Percentiles rank a stretch among this genome's conserved stretches.
phyloP scores from a whole-genome alignment of 2,113 vertebrate genomes.

The Tenebrosternarchus preto region DNA sequence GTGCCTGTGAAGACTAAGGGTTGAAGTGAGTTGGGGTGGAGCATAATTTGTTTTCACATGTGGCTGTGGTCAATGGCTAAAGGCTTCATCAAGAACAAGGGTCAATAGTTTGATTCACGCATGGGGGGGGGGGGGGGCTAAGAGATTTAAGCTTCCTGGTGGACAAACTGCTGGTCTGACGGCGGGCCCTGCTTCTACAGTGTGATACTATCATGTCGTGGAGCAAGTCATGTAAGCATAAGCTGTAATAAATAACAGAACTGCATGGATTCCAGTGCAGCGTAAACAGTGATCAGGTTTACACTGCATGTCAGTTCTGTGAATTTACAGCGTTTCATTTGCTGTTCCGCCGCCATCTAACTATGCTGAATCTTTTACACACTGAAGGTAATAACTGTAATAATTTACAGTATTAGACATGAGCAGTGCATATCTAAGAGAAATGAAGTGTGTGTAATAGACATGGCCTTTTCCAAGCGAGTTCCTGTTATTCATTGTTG shows the following conservation, averaged over 20 bases:
- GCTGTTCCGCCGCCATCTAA: not conserved
- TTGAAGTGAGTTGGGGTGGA: too few species aligned
- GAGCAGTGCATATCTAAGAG: not conserved
- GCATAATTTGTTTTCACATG: not conserved
- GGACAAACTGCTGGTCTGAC: not conserved
- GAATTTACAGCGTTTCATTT: not conserved
- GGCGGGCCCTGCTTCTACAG: not conserved
- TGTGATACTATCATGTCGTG: not conserved
- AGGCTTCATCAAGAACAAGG: not conserved
- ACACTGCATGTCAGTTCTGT: not conserved
- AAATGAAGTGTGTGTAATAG: not conserved
- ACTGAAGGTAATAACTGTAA: not conserved
- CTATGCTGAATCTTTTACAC: not conserved
- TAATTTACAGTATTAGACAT: conserved; percentile 1
- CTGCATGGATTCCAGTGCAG: not conserved
- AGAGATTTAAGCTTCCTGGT: not conserved
- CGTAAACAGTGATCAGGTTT: not conserved
- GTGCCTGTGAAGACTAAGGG: too few species aligned
- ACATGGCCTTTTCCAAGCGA: not conserved
- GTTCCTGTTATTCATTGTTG: not conserved
- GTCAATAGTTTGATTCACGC: not conserved
- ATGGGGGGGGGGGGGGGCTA: not conserved
- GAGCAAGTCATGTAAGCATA: not conserved
- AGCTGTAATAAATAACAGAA: not conserved
- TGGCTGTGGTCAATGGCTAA: not conserved